phyloP scores from a whole-genome alignment of 2,113 vertebrate genomes.

The Tauraco erythrolophus region DNA sequence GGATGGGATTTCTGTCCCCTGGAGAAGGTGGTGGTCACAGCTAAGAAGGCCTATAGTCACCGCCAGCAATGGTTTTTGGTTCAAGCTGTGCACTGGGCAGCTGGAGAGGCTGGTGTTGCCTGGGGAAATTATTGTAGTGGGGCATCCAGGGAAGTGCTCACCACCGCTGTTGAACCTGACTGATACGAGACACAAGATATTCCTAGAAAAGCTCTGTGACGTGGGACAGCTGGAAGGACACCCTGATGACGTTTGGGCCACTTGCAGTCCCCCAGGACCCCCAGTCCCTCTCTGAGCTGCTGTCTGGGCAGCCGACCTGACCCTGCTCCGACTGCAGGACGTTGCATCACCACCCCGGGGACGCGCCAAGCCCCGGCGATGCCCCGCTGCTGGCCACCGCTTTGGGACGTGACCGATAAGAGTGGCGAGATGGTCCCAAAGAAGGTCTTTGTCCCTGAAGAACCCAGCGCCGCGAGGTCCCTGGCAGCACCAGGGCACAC shows the following conservation, averaged over 20 bases:
- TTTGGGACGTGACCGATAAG: fast-evolving
- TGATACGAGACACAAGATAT: fast-evolving
- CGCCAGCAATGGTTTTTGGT: neutral
- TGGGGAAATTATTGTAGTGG: neutral
- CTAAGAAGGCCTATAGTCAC: neutral
- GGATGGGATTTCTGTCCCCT: neutral
- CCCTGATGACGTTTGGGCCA: fast-evolving
- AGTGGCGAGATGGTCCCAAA: neutral
- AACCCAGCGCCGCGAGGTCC: too few relatives aligned
- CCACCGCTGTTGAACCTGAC: fast-evolving
- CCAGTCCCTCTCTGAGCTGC: neutral
- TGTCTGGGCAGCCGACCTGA: neutral
- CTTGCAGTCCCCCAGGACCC: neutral
- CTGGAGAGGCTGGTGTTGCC: neutral
- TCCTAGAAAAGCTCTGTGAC: neutral
- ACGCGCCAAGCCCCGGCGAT: neutral
- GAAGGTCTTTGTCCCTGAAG: neutral
- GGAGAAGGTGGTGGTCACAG: neutral
- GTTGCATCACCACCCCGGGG: neutral
- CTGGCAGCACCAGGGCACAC: too few relatives aligned
- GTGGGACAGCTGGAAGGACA: neutral
- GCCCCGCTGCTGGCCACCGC: fast-evolving
- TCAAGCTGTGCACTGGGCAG: fast-evolving
- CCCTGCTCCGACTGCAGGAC: neutral
- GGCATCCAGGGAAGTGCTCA: neutral